Base-by-base conservation (phyloP, 2,797 vertebrate genomes). In the Euphonia xanthogaster region DNA sequence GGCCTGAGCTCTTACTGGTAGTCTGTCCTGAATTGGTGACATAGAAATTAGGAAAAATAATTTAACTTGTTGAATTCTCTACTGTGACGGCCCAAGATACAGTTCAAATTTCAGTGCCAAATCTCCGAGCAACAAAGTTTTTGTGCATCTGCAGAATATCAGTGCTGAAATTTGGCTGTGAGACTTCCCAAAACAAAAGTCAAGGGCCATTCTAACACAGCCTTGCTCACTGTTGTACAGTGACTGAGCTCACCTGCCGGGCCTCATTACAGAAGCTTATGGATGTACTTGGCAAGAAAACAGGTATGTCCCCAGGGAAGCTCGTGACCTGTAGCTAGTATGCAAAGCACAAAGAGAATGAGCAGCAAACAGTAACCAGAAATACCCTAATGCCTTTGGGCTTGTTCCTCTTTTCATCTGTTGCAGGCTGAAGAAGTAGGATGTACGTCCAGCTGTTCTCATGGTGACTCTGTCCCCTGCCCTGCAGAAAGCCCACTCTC, bases 221-320 rank as follows among this genome's bases (percentile, higher is more conserved):
- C 63, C 28, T 60, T 68, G 35, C 55, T 90, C 47, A 45, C 14
- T 86, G 51, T 28, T 60, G 45, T 63, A 33, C 31, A 31, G 55
- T 51, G 86, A 53, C 71, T 0, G 2, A 71, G 77, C 80, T 88
- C 90, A 95, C 90, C 93, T 94, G 92, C 86, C 1, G 0, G 55
- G 74, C 80, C 92, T 96, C 71, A 72, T 88, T 91, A 90, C 37
- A 88, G 90, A 79, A 88, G 86, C 71, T 79, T 93, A 70, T 81
- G 74, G 67, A 70, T 92, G 74, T 81, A 90, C 60, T 94, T 97
- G 88, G 90, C 94, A 87, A 87, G 86, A 65, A 77, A 94, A 42
- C 50, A 81, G 60, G 1, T 54, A 58, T 28, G 50, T 88, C 66
- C 79, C 76, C 67, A 45, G 74, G 77, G 74, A 60, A 85, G 37